phyloP scores from a whole-genome alignment of 2,888 invertebrate species.

The Cheilosia vernalis region DNA sequence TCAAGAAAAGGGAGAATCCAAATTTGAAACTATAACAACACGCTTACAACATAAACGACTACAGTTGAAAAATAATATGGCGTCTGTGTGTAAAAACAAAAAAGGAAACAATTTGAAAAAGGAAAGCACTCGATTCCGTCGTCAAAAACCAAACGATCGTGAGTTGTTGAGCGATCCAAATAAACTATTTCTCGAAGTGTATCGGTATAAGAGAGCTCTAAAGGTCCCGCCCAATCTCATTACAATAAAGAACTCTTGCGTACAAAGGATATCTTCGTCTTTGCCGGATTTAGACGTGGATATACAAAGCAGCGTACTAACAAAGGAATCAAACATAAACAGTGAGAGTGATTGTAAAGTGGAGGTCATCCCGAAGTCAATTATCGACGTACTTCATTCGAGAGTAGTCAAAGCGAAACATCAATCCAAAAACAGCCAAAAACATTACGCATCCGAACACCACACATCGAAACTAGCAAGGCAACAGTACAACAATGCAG shows the following conservation, averaged over 20 bases:
- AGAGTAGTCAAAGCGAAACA: constrained; percentile 77
- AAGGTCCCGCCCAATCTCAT: constrained; percentile 92
- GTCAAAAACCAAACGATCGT: constrained; percentile 82
- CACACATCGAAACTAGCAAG: constrained; percentile 10
- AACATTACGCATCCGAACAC: constrained; percentile 39
- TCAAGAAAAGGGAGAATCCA: constrained; percentile 20
- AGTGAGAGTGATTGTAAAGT: constrained; percentile 15
- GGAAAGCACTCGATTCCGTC: constrained; percentile 79
- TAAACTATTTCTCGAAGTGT: constrained; percentile 86
- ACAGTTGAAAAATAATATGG: constrained; percentile 77
- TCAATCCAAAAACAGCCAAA: constrained; percentile 26
- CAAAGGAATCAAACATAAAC: background rate
- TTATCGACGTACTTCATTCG: constrained; percentile 83
- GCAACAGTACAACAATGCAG: constrained; percentile 9
- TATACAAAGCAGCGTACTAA: constrained; percentile 44
- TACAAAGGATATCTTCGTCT: constrained; percentile 89
- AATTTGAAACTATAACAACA: constrained; percentile 28
- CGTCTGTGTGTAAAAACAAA: constrained; percentile 82
- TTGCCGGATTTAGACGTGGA: constrained; percentile 90
- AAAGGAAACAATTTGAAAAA: constrained; percentile 77
- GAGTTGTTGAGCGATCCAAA: constrained; percentile 85
- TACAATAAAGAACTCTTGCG: constrained; percentile 90
- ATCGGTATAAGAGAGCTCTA: constrained; percentile 91
- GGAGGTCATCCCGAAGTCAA: constrained; percentile 79
- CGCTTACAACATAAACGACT: constrained; percentile 46